Evolutionary conservation across 2,888 invertebrate genomes (phyloP), one percentile per base, ranked within the genome.

Genomic region (Dryocosmus kuriphilus): DNA sequence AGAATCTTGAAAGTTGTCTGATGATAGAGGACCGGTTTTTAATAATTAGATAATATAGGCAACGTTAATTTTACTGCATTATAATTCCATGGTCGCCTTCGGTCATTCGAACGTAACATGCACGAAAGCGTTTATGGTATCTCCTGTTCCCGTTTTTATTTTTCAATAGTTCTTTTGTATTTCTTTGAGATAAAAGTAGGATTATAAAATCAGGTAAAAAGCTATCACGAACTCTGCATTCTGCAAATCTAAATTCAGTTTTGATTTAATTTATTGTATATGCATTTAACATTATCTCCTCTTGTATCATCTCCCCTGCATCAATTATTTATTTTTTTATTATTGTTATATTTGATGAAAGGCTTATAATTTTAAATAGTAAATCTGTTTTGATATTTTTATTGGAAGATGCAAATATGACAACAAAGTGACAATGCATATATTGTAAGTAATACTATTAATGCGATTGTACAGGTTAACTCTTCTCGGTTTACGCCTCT

Each of bases 21-120:
- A 41, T 41, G 41, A 41, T 27, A 67, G 7, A 4, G 41, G 65
- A 65, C 67, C 41, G 67, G 41, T 67, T 67, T 67, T 67, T 19
- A 67, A 67, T 67, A 67, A 67, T 67, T 67, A 76, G 76, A 62
- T 62, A 65, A 67, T 55, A 24, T 65, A 87, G 82, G 88, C 87
- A 88, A 88, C 86, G 88, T 89, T 89, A 89, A 89, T 89, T 90
- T 88, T 86, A 88, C 90, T 87, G 89, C 88, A 89, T 89, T 87
- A 88, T 88, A 88, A 89, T 89, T 89, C 86, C 86, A 88, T 88
- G 88, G 88, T 89, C 41, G 77, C 65, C 65, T 24, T 55, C 71
- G 19, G 51, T 76, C 65, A 62, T 51, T 57, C 83, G 83, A 74
- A 67, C 77, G 80, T 75, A 81, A 86, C 84, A 81, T 79, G 81